phyloP scores from a whole-genome alignment of 2,888 invertebrate species.

The Epirrhoe alternata region DNA sequence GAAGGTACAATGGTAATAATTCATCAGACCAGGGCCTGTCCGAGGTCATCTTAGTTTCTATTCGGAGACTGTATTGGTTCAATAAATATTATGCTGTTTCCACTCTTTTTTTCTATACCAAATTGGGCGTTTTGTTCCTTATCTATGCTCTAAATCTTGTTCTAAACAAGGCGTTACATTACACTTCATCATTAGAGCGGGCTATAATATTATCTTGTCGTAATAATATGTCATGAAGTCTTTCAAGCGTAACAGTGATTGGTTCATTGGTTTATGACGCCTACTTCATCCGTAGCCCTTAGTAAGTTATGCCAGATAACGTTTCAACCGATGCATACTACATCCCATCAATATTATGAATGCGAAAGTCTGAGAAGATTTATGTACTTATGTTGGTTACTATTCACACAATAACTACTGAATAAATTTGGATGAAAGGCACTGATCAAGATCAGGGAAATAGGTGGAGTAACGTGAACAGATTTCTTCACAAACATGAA shows the following conservation, averaged over 20 bases:
- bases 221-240: constrained; percentile 1
- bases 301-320: neutral
- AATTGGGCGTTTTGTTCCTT: constrained; percentile 24
- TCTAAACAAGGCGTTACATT: constrained; percentile 25
- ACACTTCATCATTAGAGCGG: constrained; percentile 29
- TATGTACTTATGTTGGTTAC: too few relatives aligned
- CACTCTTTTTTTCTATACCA: constrained; percentile 15
- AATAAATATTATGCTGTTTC: constrained; percentile 1
- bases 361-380: too few relatives aligned
- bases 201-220: constrained; percentile 18
- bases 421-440: too few relatives aligned
- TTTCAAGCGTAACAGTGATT: neutral
- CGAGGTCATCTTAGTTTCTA: constrained; percentile 6
- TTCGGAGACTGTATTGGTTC: constrained; percentile 11
- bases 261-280: neutral
- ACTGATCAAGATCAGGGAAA: too few relatives aligned
- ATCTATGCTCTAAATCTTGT: constrained; percentile 23
- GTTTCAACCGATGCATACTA: neutral
- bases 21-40: neutral
- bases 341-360: too few relatives aligned
- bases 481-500: too few relatives aligned
- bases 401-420: too few relatives aligned
- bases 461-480: too few relatives aligned
- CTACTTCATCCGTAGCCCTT: neutral
- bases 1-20: neutral